Evolutionary conservation across 2,888 invertebrate genomes (phyloP).

Genomic region (Cephus rjabovi): DNA sequence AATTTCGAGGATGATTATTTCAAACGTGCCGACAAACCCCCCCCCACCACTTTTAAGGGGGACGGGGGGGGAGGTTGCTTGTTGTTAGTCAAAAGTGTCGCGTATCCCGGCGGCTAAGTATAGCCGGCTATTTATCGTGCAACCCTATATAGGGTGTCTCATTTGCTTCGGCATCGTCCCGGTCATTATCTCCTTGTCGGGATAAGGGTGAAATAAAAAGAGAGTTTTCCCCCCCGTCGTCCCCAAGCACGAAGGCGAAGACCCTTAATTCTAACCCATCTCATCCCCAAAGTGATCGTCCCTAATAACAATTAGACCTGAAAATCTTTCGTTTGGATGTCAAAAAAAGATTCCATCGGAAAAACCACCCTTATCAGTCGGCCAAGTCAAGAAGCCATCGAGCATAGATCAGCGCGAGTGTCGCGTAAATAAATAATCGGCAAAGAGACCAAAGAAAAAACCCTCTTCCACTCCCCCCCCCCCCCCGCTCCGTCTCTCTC

Average conservation of each 20-base stretch:
- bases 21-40: neutral
- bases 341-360: neutral
- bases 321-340: neutral
- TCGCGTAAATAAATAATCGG: neutral
- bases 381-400: neutral
- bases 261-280: neutral
- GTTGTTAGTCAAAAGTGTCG: slow-evolving; percentile 23
- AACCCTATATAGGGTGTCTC: neutral
- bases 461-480: too few relatives aligned
- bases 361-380: neutral
- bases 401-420: neutral
- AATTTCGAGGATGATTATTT: neutral
- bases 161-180: neutral
- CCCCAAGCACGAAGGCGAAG: neutral
- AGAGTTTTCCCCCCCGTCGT: neutral
- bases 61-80: neutral
- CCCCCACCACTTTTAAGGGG: neutral
- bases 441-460: neutral
- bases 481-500: too few relatives aligned
- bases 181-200: neutral
- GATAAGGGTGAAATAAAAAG: neutral
- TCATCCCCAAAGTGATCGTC: neutral
- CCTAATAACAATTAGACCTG: neutral
- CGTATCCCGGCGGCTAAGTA: neutral
- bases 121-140: neutral